phyloP scores from a whole-genome alignment of 2,888 invertebrate genomes.

The Lasioglossum figueresi region DNA sequence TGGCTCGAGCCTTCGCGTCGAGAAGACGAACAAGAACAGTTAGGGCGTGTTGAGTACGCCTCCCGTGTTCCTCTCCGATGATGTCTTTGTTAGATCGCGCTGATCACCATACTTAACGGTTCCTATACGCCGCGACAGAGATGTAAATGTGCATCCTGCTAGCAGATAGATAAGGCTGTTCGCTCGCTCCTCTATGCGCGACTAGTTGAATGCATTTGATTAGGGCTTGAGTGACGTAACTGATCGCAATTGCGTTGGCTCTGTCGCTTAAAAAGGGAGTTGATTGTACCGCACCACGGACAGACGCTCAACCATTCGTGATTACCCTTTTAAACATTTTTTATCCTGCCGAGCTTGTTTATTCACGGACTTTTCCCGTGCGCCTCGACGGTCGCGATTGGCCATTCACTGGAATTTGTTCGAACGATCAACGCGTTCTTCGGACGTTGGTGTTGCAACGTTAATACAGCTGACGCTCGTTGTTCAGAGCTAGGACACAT shows the following conservation, averaged over 20 bases:
- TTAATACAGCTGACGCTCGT: not conserved
- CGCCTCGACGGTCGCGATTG: not conserved
- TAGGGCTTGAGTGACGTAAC: slow-evolving; percentile 42
- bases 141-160: slow-evolving; percentile 40
- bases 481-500: not conserved
- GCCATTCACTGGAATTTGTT: slow-evolving; percentile 4
- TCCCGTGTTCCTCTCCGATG: slow-evolving; percentile 42
- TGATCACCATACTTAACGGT: slow-evolving; percentile 52
- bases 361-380: not conserved
- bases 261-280: not conserved
- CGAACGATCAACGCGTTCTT: not conserved
- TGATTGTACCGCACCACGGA: not conserved
- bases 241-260: slow-evolving; percentile 33
- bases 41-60: slow-evolving; percentile 65
- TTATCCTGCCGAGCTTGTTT: slow-evolving; percentile 10
- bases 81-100: slow-evolving; percentile 60
- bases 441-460: not conserved
- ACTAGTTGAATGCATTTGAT: slow-evolving; percentile 50
- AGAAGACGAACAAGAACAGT: slow-evolving; percentile 43
- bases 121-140: slow-evolving; percentile 42
- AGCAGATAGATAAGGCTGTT: slow-evolving; percentile 43
- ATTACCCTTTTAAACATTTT: slow-evolving; percentile 9
- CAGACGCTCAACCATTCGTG: slow-evolving; percentile 3
- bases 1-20: slow-evolving; percentile 30
- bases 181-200: not conserved